A percentile compares a stretch with the other conserved stretches of the same genome.
phyloP scores from a whole-genome alignment of 2,113 vertebrate species.

The Prietella phreatophila region DNA sequence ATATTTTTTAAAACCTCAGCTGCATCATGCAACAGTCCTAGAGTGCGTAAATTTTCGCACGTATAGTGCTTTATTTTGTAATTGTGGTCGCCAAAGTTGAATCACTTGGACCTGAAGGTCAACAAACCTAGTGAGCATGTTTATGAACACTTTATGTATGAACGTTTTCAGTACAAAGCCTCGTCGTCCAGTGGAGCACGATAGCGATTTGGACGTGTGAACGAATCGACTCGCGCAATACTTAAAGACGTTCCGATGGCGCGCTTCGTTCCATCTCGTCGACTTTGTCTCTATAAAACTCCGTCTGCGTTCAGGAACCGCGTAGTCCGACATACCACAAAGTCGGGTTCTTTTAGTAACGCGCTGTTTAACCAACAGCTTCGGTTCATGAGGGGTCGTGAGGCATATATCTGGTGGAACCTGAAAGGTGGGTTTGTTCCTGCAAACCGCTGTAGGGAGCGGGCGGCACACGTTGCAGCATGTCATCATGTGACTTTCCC shows the following conservation, averaged over 20 bases:
- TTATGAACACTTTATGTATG: not conserved
- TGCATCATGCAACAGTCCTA: not conserved
- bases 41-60: not conserved
- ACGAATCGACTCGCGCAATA: not conserved
- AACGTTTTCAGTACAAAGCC: not conserved
- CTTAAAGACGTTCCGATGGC: not conserved
- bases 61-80: not conserved
- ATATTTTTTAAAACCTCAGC: not conserved
- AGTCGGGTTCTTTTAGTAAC: not conserved
- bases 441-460: constrained; percentile 24
- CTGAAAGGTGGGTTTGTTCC: constrained; percentile 57
- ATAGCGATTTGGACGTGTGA: not conserved
- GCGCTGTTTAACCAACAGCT: not conserved
- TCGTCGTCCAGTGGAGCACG: not conserved
- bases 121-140: not conserved
- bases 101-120: not conserved
- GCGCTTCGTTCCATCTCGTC: not conserved
- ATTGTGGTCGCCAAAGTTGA: not conserved
- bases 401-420: constrained; percentile 44
- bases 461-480: constrained; percentile 49
- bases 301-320: not conserved
- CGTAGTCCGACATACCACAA: not conserved
- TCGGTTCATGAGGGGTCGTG: constrained; percentile 21
- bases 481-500: constrained; percentile 42
- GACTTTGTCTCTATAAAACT: not conserved